Percentiles rank a stretch among this genome's conserved stretches.
Evolutionary conservation across 2,888 invertebrate genomes (phyloP).

Genomic region (Stenchaetothrips biformis): DNA sequence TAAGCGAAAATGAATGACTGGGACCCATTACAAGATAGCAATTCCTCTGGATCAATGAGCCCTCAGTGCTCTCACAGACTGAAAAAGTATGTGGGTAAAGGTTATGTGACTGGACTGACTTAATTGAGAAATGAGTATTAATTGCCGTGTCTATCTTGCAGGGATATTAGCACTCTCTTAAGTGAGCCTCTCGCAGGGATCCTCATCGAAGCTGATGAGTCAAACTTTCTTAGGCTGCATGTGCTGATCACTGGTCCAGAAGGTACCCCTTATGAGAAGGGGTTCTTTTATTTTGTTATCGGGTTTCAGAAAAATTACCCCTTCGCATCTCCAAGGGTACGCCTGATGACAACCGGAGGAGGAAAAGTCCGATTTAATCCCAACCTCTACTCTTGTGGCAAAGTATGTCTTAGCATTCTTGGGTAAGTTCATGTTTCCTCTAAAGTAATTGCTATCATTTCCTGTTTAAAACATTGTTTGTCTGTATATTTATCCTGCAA

Average conservation of each 20-base stretch:
- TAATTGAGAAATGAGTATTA: too few relatives aligned
- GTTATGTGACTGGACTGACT: too few relatives aligned
- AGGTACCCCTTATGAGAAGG: slow-evolving; percentile 58
- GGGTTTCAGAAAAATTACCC: slow-evolving; percentile 55
- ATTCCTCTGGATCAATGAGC: too few relatives aligned
- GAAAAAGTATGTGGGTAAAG: too few relatives aligned
- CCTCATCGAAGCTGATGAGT: slow-evolving; percentile 52
- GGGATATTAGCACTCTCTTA: slow-evolving; percentile 53
- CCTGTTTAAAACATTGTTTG: too few relatives aligned
- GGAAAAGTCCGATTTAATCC: slow-evolving; percentile 58
- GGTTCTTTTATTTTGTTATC: slow-evolving; percentile 51
- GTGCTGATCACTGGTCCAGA: slow-evolving; percentile 55
- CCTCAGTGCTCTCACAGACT: too few relatives aligned
- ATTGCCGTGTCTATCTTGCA: slow-evolving; percentile 39
- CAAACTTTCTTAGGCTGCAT: slow-evolving; percentile 52
- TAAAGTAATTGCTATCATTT: too few relatives aligned
- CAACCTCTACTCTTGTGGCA: slow-evolving; percentile 57
- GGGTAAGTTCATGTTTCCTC: too few relatives aligned
- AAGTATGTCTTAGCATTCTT: slow-evolving; percentile 54
- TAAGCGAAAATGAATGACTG: too few relatives aligned
- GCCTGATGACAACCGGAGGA: slow-evolving; percentile 55
- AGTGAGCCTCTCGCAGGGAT: slow-evolving; percentile 55
- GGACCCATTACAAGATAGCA: too few relatives aligned
- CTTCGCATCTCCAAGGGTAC: slow-evolving; percentile 54
- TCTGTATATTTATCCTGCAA: too few relatives aligned